Conservation (phyloP, 2,888 invertebrate species). For the Julus scandinavius region DNA sequence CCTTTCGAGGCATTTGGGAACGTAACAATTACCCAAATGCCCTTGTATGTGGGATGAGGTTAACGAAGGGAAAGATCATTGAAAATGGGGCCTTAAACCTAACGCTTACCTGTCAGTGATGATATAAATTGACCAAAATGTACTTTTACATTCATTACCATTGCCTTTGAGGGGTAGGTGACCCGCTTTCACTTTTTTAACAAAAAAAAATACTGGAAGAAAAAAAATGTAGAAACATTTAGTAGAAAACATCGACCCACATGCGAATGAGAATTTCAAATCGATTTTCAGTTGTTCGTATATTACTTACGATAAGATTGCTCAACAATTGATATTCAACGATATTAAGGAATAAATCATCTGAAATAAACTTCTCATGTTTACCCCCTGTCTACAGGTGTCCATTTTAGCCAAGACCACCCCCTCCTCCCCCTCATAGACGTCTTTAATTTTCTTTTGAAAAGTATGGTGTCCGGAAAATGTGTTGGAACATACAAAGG, state of each 20-base stretch:
- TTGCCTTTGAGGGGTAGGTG: conserved; percentile 25
- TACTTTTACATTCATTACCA: not conserved
- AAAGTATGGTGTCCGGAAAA: too few species aligned
- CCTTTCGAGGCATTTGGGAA: not conserved
- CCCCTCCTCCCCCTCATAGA: too few species aligned
- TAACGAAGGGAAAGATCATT: not conserved
- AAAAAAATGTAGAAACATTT: not conserved
- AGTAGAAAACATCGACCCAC: not conserved
- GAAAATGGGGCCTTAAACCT: not conserved
- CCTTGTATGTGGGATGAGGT: not conserved
- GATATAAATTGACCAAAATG: not conserved
- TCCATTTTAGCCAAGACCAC: too few species aligned
- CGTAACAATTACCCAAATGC: not conserved
- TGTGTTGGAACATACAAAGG: too few species aligned
- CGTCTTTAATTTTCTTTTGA: too few species aligned
- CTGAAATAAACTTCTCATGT: too few species aligned
- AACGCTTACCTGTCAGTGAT: not conserved
- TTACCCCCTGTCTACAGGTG: too few species aligned
- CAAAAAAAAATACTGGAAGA: not conserved
- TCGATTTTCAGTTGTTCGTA: not conserved
- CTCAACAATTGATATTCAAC: too few species aligned
- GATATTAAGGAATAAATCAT: too few species aligned
- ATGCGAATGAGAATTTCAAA: not conserved
- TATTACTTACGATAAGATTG: not conserved
- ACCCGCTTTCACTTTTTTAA: conserved; percentile 28